Conservation (phyloP, 1,140 invertebrate genomes). For the Habropoda laboriosa region DNA sequence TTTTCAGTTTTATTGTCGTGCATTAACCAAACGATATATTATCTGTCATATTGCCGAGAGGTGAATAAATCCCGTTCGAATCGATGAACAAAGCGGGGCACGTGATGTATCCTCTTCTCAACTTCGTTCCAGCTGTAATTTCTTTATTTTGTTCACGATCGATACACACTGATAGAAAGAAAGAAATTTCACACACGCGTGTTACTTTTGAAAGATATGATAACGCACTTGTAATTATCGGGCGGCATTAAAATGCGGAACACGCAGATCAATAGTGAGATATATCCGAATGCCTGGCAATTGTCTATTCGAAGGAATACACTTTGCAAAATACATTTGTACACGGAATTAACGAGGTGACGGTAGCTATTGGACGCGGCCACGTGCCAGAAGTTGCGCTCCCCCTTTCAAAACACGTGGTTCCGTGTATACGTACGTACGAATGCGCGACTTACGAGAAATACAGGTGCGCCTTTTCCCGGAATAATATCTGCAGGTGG, state of each 20-base stretch:
- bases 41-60: neutral
- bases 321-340: neutral
- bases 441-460: neutral
- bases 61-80: neutral
- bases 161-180: neutral
- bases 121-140: neutral
- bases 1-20: conserved; percentile 4
- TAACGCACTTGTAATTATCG: neutral
- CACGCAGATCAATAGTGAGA: neutral
- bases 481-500: neutral
- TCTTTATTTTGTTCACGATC: neutral
- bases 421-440: no score
- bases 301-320: neutral
- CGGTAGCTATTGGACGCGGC: neutral
- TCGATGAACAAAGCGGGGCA: neutral
- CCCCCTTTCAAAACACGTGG: neutral
- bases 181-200: neutral
- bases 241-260: neutral
- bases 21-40: conserved; percentile 8
- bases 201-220: conserved; percentile 3
- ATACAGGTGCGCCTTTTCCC: neutral
- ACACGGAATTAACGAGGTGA: neutral
- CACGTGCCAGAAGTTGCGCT: neutral
- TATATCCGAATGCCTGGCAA: neutral
- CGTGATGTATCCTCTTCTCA: neutral